Base-by-base conservation (phyloP, 2,888 invertebrate species). In the Oscheius sp. region DNA sequence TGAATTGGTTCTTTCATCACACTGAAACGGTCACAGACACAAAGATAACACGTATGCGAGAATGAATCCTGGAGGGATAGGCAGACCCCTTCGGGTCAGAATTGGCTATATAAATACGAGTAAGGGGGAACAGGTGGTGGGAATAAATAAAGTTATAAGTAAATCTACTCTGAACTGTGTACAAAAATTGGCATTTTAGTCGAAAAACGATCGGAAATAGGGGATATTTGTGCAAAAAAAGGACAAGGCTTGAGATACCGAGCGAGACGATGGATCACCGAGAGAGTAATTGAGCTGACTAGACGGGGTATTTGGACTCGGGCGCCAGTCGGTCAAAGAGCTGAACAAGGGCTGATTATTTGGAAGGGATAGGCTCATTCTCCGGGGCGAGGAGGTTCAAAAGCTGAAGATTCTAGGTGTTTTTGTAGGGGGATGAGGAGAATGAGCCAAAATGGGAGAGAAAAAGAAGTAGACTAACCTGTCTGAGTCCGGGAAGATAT, bases 401-500 rank as follows among this genome's bases (percentile, higher is more conserved):
- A 70, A 50, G 48, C 48, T 65, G 5, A 65, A 65, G 50, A 51
- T n/a, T 55, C 42, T 37, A 5, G 42, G 21, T 21, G 21, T 29
- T 55, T 13, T 21, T 2, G 9, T 1, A 53, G 21, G 21, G 21
- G 21, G 21, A 21, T 21, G 21, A 53, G 3, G 13, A 48, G 72
- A 75, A 51, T 47, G 53, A 70, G 48, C 29, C 51, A 48, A 37
- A 42, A 70, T 4, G 63, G 13, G 37, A 48, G 9, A 50, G 37
- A 2, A 55, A 65, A 48, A 21, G 37, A 11, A 21, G 37, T 11
- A 3, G 32, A n/a, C 63, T 4, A 92, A 94, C 93, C 91, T 93
- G 93, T 91, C 94, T 93, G 83, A 98, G 93, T 75, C 95, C 93
- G 48, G 98, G 96, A 87, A 97, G 92, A 90, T 93, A 95, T 60